Evolutionary conservation across 2,797 vertebrate genomes (phyloP).

Genomic region (Sparus aurata): DNA sequence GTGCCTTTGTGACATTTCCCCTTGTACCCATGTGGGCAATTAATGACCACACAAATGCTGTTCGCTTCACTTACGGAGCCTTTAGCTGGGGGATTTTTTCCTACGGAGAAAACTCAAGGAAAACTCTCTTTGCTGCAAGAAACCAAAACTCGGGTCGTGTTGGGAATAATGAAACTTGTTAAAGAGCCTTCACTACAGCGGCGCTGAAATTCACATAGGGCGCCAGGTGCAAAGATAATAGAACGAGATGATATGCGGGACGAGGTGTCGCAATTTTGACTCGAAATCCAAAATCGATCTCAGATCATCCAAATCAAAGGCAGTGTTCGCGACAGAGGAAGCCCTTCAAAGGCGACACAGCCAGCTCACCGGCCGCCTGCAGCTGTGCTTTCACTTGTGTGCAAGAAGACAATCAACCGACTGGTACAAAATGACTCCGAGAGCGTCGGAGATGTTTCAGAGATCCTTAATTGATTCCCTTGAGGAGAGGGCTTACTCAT

Average conservation of each 20-base stretch:
- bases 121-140: not conserved
- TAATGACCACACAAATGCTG: slow-evolving; percentile 51
- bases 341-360: too few relatives aligned
- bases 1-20: slow-evolving; percentile 66
- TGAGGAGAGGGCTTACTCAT: too few relatives aligned
- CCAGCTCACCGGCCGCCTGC: too few relatives aligned
- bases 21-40: slow-evolving; percentile 58
- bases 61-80: slow-evolving; percentile 46
- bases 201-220: not conserved
- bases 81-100: not conserved
- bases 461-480: too few relatives aligned
- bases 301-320: too few relatives aligned
- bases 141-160: slow-evolving; percentile 2
- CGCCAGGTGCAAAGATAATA: not conserved
- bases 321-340: too few relatives aligned
- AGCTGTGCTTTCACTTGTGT: too few relatives aligned
- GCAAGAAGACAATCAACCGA: too few relatives aligned
- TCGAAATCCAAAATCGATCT: too few relatives aligned
- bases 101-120: slow-evolving; percentile 1
- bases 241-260: not conserved
- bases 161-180: slow-evolving; percentile 11
- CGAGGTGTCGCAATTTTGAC: too few relatives aligned
- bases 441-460: too few relatives aligned
- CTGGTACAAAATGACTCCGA: too few relatives aligned
- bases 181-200: not conserved